phyloP scores from a whole-genome alignment of 2,797 vertebrate genomes.

The Malurus leucopterus region DNA sequence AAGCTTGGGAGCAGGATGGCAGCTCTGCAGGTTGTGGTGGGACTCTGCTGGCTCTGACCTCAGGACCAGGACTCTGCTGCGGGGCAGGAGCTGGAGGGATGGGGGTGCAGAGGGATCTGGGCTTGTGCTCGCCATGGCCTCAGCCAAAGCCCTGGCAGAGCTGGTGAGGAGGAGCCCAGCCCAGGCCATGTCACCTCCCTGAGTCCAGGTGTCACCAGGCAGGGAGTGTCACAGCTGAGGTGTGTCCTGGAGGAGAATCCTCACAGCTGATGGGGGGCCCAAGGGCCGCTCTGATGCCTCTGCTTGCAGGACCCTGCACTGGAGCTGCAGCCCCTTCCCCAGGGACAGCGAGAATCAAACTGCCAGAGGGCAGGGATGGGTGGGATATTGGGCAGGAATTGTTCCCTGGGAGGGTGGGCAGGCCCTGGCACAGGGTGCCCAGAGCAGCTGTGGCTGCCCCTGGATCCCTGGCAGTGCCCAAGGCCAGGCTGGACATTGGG shows the following conservation, averaged over 20 bases:
- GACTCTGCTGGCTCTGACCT: background rate
- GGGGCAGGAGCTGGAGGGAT: fast-evolving
- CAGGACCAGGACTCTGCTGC: background rate
- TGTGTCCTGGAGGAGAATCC: background rate
- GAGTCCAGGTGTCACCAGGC: background rate
- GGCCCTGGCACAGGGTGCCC: background rate
- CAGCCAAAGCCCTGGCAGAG: background rate
- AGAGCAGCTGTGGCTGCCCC: background rate
- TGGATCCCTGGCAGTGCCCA: background rate
- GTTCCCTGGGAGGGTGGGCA: fast-evolving
- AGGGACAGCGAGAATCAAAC: background rate
- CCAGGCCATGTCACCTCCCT: background rate
- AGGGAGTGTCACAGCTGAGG: background rate
- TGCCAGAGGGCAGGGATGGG: background rate
- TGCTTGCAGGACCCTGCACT: background rate
- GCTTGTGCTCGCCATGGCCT: fast-evolving
- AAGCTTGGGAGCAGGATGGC: background rate
- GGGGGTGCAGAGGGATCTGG: fast-evolving
- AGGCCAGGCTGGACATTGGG: background rate
- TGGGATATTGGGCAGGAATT: background rate
- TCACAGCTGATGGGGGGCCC: background rate
- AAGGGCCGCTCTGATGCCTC: background rate
- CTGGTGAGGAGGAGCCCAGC: background rate
- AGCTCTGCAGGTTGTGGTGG: background rate
- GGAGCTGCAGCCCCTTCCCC: background rate